Evolutionary conservation across 2,888 invertebrate genomes (phyloP), one percentile per base, ranked within the genome.

Genomic region (Aquatica leii): DNA sequence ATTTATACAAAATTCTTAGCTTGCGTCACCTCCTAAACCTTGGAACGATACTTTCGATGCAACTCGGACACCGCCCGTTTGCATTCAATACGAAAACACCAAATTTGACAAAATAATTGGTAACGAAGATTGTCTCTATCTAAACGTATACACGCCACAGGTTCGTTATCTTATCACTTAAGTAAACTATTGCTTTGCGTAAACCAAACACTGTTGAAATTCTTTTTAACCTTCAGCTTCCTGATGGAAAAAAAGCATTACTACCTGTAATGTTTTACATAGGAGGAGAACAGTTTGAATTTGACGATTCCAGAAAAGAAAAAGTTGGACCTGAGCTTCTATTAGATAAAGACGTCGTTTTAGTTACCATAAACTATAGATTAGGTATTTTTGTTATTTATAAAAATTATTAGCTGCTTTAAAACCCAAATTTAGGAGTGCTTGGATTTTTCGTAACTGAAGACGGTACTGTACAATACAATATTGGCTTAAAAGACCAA

Each of bases 111-210:
- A 8, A 1, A 21, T 92, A 35, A 86, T 86, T 37, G 93, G 93
- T 0, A 85, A 83, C 65, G 95, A 95, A 80, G 94, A 95, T 79
- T 95, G 95, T 73, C 84, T 95, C 1, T 94, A 92, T 70, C 81
- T 95, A 4, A 95, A 95, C 73, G 86, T 89, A n/a, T 88, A 87
- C 74, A 83, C 85, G 5, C 87, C 88, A n/a, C 80, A 83, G 74
- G 83, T 81, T 84, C 15, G 11, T 54, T 54, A 54, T 31, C 46
- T 46, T 20, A 46, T 46, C 46, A 18, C 1, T 18, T 1, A 17
- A 20, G 9, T 41, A 54, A 24, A 21, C 1, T 51, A n/a, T n/a
- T n/a, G n/a, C n/a, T n/a, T n/a, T n/a, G n/a, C n/a, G n/a, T n/a
- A n/a, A n/a, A n/a, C n/a, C n/a, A n/a, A n/a, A n/a, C n/a, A n/a